Conservation (phyloP, 1,140 invertebrate species). For the Drosophila varians region DNA sequence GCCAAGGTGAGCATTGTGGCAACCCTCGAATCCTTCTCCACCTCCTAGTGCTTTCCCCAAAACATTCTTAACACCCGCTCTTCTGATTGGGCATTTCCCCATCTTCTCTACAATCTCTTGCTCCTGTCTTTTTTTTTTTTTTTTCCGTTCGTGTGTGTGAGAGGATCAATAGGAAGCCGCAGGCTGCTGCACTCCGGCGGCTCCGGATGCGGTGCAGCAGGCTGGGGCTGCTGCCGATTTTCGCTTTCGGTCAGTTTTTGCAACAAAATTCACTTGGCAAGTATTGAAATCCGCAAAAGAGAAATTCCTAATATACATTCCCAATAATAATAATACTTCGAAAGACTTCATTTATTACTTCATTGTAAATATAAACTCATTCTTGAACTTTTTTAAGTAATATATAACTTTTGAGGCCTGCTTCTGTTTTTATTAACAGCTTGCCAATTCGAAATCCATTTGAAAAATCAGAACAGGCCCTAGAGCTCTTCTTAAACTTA, state of each 20-base stretch:
- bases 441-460: background rate
- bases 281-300: conserved; percentile 27
- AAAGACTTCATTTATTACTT: too few relatives aligned
- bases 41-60: background rate
- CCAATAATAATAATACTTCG: too few relatives aligned
- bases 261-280: conserved; percentile 6
- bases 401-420: background rate
- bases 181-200: conserved; percentile 18
- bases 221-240: background rate
- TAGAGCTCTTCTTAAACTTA: conserved; percentile 3
- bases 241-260: too few relatives aligned
- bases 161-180: background rate
- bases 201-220: background rate
- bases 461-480: conserved; percentile 1
- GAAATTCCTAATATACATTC: background rate
- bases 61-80: background rate
- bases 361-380: background rate
- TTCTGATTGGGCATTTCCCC: background rate
- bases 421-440: background rate
- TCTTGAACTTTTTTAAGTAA: background rate
- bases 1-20: conserved; percentile 64
- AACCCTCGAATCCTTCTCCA: conserved; percentile 3
- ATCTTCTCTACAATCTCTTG: too few relatives aligned
- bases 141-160: too few relatives aligned
- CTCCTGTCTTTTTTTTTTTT: background rate